Conservation (phyloP, 92 coral and sea anemone genomes). For the Blastomussa wellsi region DNA sequence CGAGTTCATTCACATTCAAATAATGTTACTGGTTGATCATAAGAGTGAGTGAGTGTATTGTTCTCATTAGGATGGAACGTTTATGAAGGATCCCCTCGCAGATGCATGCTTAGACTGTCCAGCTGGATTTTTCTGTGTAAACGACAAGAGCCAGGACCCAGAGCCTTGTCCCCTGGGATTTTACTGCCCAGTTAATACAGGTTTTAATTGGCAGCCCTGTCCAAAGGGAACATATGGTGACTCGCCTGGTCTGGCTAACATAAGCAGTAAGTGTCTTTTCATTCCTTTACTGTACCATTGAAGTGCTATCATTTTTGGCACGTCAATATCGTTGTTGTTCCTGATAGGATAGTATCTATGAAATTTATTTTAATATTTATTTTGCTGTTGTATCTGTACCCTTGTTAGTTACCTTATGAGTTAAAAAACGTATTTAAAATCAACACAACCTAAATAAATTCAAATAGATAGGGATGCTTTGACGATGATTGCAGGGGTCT, state of each 20-base stretch:
- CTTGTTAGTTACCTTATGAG: background rate
- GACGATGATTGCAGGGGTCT: background rate
- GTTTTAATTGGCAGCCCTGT: slow-evolving; percentile 92
- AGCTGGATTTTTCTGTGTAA: slow-evolving; percentile 92
- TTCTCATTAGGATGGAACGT: slow-evolving; percentile 84
- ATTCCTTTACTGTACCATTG: background rate
- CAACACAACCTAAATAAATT: too few species aligned
- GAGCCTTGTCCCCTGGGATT: slow-evolving; percentile 93
- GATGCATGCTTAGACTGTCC: slow-evolving; percentile 88
- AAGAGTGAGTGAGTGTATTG: too few species aligned
- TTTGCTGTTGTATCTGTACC: background rate
- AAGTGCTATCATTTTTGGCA: background rate
- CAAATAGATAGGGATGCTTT: background rate
- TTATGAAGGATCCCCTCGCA: slow-evolving; percentile 89
- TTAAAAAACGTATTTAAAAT: background rate
- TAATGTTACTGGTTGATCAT: background rate
- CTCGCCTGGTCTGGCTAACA: slow-evolving; percentile 78
- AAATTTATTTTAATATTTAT: too few species aligned
- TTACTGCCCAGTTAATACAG: slow-evolving; percentile 84
- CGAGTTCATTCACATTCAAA: too few species aligned
- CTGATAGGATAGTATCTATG: background rate
- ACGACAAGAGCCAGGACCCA: slow-evolving; percentile 96
- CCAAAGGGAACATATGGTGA: slow-evolving; percentile 92
- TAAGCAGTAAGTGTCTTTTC: slow-evolving; percentile 66
- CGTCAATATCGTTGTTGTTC: background rate